Base-by-base conservation (phyloP, 1,140 invertebrate species). In the Lordiphosa clarofinis region DNA sequence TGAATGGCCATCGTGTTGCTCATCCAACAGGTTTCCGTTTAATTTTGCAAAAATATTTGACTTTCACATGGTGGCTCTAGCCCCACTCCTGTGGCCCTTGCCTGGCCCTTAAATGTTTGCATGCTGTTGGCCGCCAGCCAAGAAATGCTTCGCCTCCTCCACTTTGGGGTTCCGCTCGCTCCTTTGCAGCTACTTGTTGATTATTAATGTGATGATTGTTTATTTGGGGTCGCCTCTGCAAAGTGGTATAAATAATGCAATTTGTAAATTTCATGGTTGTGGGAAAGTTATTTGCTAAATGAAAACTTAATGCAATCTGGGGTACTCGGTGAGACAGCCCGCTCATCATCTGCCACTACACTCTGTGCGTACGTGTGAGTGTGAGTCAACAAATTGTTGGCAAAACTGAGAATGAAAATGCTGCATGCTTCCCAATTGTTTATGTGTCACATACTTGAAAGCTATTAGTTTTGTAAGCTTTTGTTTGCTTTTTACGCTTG, bases 1-100 rank as follows among this genome's bases (percentile, higher is more conserved):
- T 93, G 90, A 10, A 94, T 90, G 57, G 91, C 92, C 93, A 94
- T 81, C 38, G 44, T 60, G 33, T 15, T 9, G 37, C 12, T 28
- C 42, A 24, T 47, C 9, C 47, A 49, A 49, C 47, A 49, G 33
- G 47, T 49, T n/a, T n/a, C 37, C 24, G 21, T 13, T 69, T 40
- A 69, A 69, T 69, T 69, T 69, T 69, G 50, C 65, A 69, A 69
- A 28, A 69, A 55, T 60, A 50, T 56, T 68, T 68, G 48, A 42
- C 65, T 66, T 69, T 56, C 57, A 54, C 66, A 69, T 69, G 55
- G 56, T 56, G 48, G 24, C 46, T 21, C 15, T 43, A 13, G 28
- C 35, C 31, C 13, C 15, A 33, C 24, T 15, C 15, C 50, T 39
- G 38, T 57, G 33, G 50, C 31, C 19, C 37, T 39, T 37, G 35